Evolutionary conservation across 2,888 invertebrate genomes (phyloP), one percentile per base, ranked within the genome.

Genomic region (Volucella inanis): DNA sequence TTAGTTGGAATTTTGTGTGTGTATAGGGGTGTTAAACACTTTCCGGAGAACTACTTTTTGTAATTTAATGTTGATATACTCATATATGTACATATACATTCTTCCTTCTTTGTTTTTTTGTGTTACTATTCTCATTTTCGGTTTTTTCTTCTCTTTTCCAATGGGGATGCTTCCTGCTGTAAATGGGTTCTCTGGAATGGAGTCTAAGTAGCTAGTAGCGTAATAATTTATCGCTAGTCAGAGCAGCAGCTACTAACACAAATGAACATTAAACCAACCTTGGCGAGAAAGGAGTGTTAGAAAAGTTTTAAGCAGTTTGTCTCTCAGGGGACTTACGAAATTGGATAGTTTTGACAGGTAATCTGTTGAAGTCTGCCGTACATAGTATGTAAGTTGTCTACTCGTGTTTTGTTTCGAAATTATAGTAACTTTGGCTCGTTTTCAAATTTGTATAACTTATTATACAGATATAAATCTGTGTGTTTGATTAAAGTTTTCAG

Each of bases 181-280:
- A 78, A 78, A 70, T 55, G 54, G 43, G 31, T 64, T 62, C 62
- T 50, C 31, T 70, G 14, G 70, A 62, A 70, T 71, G 14, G 62
- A 62, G 55, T 61, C 62, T 64, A 70, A 77, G 67, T 76, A 76
- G 52, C 47, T 61, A 59, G 77, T 47, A 68, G 38, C 61, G 52
- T 38, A 52, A 62, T 55, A 62, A 78, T 64, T 78, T 78, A 70
- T 70, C 54, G 55, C 49, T 15, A 31, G n/a, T 41, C 18, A 18
- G 49, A 52, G 31, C 31, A 15, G 43, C 1, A 52, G 15, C 43
- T 22, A 54, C 22, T 38, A 52, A 62, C 62, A 43, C 14, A 54
- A 50, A 50, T 52, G 39, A 52, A 59, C 50, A 57, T 8, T 41
- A n/a, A 22, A 45, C 39, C 57, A 57, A 11, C 39, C 10, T n/a